Evolutionary conservation across 1,140 invertebrate species (phyloP), one percentile per base, ranked within the genome.

Genomic region (Drosophila ercepeae): DNA sequence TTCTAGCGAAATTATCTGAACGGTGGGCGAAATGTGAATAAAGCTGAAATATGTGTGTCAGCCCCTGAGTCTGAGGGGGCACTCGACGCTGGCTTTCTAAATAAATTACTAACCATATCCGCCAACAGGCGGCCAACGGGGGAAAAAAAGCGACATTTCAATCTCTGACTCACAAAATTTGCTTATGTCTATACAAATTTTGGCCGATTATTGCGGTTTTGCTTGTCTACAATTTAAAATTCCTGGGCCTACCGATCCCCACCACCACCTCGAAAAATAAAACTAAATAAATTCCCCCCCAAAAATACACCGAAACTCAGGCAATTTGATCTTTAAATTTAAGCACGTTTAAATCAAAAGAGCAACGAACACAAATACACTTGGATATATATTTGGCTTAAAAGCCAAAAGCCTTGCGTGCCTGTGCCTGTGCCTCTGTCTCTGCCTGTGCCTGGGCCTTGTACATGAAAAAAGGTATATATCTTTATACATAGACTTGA

Each of bases 241-340:
- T 84, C 81, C 75, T 69, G 60, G 16, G 45, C 73, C 78, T 61
- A 61, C 59, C 60, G 55, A 60, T 48, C n/a, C 54, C 53, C 49
- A 27, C 46, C 51, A 32, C 63, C 51, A 25, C 58, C 67, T 46
- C 36, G 32, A 21, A 5, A 13, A 45, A 64, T n/a, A n/a, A 21
- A 2, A 21, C 21, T 59, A 61, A 68, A 39, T 14, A 39, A 39
- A 39, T 19, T 42, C 39, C 39, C 16, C 58, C 44, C 51, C 67
- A 68, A 78, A 78, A 59, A 52, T 9, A 41, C 36, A 41, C n/a
- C 58, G 32, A 74, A 59, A 39, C 39, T 29, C 48, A 13, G 19
- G 81, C 81, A 86, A 86, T 86, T 86, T 79, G 81, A 86, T 86
- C 81, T 86, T 86, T 86, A 86, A 86, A 86, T 86, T 86, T 86